Evolutionary conservation across 1,140 invertebrate genomes (phyloP).

Genomic region (Chrysoperla carnea): DNA sequence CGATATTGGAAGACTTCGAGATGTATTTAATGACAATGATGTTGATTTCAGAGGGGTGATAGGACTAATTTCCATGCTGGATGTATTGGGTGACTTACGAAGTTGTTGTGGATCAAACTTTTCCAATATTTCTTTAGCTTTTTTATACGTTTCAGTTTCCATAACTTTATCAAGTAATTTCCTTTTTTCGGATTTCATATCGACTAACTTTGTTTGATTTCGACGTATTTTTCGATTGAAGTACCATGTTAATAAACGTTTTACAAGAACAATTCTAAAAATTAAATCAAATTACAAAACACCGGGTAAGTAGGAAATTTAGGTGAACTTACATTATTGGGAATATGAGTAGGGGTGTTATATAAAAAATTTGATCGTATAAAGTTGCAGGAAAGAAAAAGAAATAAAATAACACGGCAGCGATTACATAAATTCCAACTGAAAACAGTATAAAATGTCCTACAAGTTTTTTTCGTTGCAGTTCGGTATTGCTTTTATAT

Average conservation of each 20-base stretch:
- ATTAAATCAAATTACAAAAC: slow-evolving; percentile 11
- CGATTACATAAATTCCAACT: slow-evolving; percentile 58
- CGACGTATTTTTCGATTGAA: slow-evolving; percentile 65
- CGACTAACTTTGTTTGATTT: slow-evolving; percentile 57
- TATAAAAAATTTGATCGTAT: slow-evolving; percentile 48
- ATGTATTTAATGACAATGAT: slow-evolving; percentile 17
- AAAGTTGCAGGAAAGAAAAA: slow-evolving; percentile 51
- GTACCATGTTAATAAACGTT: slow-evolving; percentile 69
- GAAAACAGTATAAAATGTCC: slow-evolving; percentile 63
- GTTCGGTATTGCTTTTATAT: slow-evolving; percentile 59
- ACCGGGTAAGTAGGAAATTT: slow-evolving; percentile 2
- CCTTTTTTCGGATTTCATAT: slow-evolving; percentile 64
- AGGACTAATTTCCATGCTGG: slow-evolving; percentile 19
- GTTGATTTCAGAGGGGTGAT: slow-evolving; percentile 19
- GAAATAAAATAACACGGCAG: slow-evolving; percentile 59
- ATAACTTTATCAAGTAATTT: slow-evolving; percentile 89
- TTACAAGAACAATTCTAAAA: slow-evolving; percentile 60
- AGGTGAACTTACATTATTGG: slow-evolving; percentile 53
- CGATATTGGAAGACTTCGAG: slow-evolving; percentile 1
- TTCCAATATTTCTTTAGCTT: slow-evolving; percentile 80
- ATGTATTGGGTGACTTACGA: slow-evolving; percentile 15
- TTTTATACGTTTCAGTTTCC: slow-evolving; percentile 96
- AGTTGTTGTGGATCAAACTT: slow-evolving; percentile 63
- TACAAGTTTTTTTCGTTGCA: slow-evolving; percentile 59
- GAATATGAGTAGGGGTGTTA: slow-evolving; percentile 53